Evolutionary conservation across 1,140 invertebrate genomes (phyloP), one percentile per base, ranked within the genome.

Genomic region (Drosophila erecta): DNA sequence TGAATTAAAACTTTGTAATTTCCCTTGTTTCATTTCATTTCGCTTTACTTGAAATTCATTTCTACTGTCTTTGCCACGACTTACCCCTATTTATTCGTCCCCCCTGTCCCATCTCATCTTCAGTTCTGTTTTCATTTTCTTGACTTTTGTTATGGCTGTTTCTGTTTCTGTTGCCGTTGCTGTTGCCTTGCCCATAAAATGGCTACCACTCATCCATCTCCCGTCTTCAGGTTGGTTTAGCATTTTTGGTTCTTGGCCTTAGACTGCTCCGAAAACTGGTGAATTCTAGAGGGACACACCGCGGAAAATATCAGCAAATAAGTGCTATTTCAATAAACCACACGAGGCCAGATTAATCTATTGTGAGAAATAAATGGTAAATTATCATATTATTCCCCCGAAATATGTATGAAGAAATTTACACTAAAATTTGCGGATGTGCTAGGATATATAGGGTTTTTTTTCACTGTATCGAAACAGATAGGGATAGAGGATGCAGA

Each of bases 1-100:
- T 89, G 84, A 89, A 89, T 89, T 89, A 89, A 89, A 89, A 89
- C 84, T 89, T 89, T 89, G 84, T 89, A 89, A 89, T 89, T 89
- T 89, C 84, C 84, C 84, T 84, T 89, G 84, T 89, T 89, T 89
- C 84, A 89, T 89, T 87, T 89, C 79, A 89, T 89, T 89, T 89
- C 84, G 84, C 65, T 70, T 89, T 80, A 83, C 83, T 86, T 76
- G 75, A 86, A 87, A 86, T 86, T 87, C 83, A 86, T 86, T 86
- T 86, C 81, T 65, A 77, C 74, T 69, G 83, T 76, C 84, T 79
- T 71, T 64, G 62, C 46, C 30, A 38, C 17, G 51, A 30, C 64
- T 69, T 62, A 51, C 44, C 46, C 41, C 37, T 33, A 53, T 60
- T 47, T 77, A 37, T 69, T 53, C 65, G 24, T 20, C 30, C 17